Conservation (phyloP, 1,140 invertebrate genomes). For the Megalopta genalis region DNA sequence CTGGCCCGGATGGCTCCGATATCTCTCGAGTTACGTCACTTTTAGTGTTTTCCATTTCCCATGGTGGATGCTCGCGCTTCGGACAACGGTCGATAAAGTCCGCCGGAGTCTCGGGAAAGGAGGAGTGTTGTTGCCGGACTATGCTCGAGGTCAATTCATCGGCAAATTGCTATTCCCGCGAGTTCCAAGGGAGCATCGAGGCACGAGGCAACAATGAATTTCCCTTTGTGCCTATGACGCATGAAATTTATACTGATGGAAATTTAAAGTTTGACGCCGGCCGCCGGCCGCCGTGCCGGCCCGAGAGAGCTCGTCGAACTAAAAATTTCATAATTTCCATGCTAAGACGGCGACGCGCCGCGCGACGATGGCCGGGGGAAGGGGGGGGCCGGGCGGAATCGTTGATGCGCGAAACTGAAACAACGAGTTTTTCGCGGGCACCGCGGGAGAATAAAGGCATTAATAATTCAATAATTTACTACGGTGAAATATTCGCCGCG, state of each 20-base stretch:
- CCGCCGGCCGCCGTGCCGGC: too few relatives aligned
- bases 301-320: neutral
- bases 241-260: slow-evolving; percentile 5
- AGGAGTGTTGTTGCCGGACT: too few relatives aligned
- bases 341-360: neutral
- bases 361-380: neutral
- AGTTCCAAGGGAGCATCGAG: neutral
- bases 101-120: too few relatives aligned
- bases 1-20: too few relatives aligned
- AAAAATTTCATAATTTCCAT: slow-evolving; percentile 13
- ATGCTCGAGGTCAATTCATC: too few relatives aligned
- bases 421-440: neutral
- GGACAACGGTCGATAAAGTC: too few relatives aligned
- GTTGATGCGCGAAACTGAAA: neutral
- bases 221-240: neutral
- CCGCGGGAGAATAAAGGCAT: neutral
- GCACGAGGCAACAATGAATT: slow-evolving; percentile 1
- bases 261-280: slow-evolving; percentile 15
- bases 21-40: too few relatives aligned
- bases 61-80: too few relatives aligned
- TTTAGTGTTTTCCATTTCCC: too few relatives aligned
- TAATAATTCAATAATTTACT: slow-evolving; percentile 19
- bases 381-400: neutral
- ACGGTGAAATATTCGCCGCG: neutral
- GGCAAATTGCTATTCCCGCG: too few relatives aligned